Percentiles rank a stretch among this genome's conserved stretches.
Conservation (phyloP, 1,140 invertebrate species). For the Diploscapter pachys region DNA sequence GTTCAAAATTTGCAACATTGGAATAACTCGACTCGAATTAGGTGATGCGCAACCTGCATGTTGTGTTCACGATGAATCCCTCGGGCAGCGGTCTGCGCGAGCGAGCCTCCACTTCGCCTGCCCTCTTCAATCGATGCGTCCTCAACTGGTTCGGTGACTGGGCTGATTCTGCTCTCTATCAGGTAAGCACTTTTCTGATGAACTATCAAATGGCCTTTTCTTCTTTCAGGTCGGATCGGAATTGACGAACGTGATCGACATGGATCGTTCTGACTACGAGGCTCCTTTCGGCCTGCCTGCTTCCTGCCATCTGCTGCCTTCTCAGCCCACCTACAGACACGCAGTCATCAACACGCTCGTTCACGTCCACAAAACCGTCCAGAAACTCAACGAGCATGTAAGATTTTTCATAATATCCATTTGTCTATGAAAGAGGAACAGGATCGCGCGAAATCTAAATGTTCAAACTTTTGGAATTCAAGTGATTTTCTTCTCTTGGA, state of each 20-base stretch:
- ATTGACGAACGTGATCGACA: conserved; percentile 66
- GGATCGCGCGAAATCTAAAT: too few relatives aligned
- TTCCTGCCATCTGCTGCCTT: conserved; percentile 66
- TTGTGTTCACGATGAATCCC: conserved; percentile 99
- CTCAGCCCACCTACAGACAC: conserved; percentile 77
- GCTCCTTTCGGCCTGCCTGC: conserved; percentile 47
- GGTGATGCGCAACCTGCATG: conserved; percentile 97
- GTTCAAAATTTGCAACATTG: too few relatives aligned
- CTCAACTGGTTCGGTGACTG: conserved; percentile 99
- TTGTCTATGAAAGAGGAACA: too few relatives aligned
- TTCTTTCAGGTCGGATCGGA: conserved; percentile 65
- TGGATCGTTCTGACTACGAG: conserved; percentile 62
- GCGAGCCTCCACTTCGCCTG: conserved; percentile 93
- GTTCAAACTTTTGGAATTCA: too few relatives aligned
- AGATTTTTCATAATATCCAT: too few relatives aligned
- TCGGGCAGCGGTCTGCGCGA: conserved; percentile 95
- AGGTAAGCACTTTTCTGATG: conserved; percentile 60
- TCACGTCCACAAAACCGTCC: conserved; percentile 93
- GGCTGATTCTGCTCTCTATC: conserved; percentile 93
- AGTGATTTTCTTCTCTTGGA: too few relatives aligned
- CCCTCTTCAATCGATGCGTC: conserved; percentile 97
- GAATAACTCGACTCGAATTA: conserved; percentile 61
- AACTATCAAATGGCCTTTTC: background rate
- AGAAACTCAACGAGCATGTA: conserved; percentile 79
- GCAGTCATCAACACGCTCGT: conserved; percentile 97